Percentiles rank a stretch among this genome's conserved stretches.
These are phyloP conservation scores for Drosophila anceps DNA, from an alignment of 2,888 invertebrate species.

Conservation along the genomic window DNA sequence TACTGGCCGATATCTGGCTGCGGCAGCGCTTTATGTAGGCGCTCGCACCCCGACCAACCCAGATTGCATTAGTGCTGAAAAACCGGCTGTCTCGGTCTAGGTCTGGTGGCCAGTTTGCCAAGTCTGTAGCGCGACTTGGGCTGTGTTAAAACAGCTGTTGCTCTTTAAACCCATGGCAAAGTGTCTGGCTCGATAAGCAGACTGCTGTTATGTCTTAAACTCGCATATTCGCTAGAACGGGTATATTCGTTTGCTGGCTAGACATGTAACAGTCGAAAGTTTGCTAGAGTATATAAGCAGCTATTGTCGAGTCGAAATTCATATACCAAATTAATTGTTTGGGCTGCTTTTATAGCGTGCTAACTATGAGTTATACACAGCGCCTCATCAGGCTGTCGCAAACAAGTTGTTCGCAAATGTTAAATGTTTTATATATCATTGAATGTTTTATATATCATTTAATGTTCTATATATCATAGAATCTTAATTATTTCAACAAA, in stretches of 20 bases:
- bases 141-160: conserved; percentile 50
- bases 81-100: conserved; percentile 52
- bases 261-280: not conserved
- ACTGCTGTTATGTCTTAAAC: conserved; percentile 25
- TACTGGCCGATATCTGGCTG: conserved; percentile 31
- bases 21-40: conserved; percentile 43
- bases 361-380: no score
- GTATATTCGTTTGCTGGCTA: not conserved
- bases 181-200: conserved; percentile 25
- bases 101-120: conserved; percentile 42
- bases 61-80: conserved; percentile 16
- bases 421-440: not conserved
- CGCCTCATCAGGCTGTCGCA: no score
- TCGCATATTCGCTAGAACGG: not conserved
- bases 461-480: no score
- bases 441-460: no score
- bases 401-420: not conserved
- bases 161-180: conserved; percentile 9
- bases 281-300: not conserved
- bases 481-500: no score
- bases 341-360: not conserved
- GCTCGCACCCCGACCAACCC: conserved; percentile 10
- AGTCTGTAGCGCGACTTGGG: conserved; percentile 8
- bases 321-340: not conserved
- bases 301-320: not conserved